Percentiles rank a stretch among this genome's conserved stretches.
phyloP scores from a whole-genome alignment of 2,797 vertebrate species.

The Jordanella pulchra region DNA sequence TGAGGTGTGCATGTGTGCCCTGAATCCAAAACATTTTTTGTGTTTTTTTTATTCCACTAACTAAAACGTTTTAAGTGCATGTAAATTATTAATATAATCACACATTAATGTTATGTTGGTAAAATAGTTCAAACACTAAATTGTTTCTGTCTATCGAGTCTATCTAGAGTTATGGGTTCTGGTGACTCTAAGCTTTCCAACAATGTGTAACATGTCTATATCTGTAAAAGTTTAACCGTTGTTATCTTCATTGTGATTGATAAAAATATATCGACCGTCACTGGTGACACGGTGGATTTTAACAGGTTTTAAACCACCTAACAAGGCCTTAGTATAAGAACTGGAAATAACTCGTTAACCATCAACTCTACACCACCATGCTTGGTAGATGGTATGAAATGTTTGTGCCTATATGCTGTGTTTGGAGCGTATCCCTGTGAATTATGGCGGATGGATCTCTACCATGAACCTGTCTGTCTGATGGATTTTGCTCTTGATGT shows the following conservation, averaged over 20 bases:
- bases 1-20: slow-evolving; percentile 17
- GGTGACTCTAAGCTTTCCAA: too few species aligned
- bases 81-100: not conserved
- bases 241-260: too few species aligned
- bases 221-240: too few species aligned
- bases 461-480: not conserved
- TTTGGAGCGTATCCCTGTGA: not conserved
- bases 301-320: too few species aligned
- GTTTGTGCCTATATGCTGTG: not conserved
- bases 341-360: too few species aligned
- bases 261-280: too few species aligned
- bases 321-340: too few species aligned
- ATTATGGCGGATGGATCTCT: not conserved
- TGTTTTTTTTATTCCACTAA: not conserved
- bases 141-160: too few species aligned
- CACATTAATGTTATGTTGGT: not conserved
- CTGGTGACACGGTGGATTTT: too few species aligned
- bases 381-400: not conserved
- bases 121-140: too few species aligned
- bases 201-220: too few species aligned
- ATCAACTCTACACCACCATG: not conserved
- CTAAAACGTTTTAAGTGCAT: not conserved
- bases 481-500: not conserved
- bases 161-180: too few species aligned
- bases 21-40: not conserved